Evolutionary conservation across 2,888 invertebrate species (phyloP).

Genomic region (Leucophora obtusa): DNA sequence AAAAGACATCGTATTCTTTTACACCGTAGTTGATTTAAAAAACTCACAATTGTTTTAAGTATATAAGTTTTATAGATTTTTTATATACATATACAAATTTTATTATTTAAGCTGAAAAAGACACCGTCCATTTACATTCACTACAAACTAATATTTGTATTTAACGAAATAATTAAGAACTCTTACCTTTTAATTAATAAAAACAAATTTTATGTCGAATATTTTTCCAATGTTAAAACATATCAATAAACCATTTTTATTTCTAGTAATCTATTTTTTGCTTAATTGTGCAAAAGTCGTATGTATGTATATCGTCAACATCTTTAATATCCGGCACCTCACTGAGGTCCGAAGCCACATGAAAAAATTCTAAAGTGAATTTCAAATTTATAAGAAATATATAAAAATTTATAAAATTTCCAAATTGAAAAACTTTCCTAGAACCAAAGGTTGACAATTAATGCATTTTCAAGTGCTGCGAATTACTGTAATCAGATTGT

Average conservation of each 20-base stretch:
- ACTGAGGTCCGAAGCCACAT: no score
- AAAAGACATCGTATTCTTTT: conserved; percentile 5
- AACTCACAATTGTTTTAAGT: conserved; percentile 45
- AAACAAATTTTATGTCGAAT: conserved; percentile 23
- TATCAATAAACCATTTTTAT: conserved; percentile 30
- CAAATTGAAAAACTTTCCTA: no score
- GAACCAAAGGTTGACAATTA: no score
- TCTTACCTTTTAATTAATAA: conserved; percentile 11
- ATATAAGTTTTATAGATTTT: conserved; percentile 33
- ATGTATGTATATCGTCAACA: no score
- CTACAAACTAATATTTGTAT: conserved; percentile 23
- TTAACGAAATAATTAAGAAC: conserved; percentile 16
- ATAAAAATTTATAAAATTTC: no score
- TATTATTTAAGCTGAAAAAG: conserved; percentile 42
- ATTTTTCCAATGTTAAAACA: conserved; percentile 33
- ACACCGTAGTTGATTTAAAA: conserved; percentile 17
- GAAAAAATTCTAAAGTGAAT: no score
- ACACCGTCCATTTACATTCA: conserved; percentile 58
- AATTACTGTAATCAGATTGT: no score
- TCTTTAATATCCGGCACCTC: no score
- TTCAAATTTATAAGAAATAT: no score
- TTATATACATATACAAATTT: conserved; percentile 27
- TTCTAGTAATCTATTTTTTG: neutral
- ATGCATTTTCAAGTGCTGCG: no score
- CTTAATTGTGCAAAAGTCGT: no score